Conservation (phyloP, 2,113 vertebrate genomes). For the Sander vitreus region DNA sequence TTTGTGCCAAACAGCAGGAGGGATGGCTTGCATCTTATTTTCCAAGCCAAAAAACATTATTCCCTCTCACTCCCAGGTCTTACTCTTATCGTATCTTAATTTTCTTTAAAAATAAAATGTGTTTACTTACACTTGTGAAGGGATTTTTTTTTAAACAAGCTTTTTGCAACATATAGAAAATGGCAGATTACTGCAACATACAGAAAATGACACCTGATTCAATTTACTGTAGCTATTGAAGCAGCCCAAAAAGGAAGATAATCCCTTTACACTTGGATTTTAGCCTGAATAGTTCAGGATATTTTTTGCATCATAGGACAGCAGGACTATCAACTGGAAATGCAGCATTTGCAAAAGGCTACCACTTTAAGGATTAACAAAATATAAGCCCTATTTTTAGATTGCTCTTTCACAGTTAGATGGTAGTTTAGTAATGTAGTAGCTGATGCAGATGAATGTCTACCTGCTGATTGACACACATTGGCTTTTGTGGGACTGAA, state of each 20-base stretch:
- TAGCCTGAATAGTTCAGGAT: constrained; percentile 4
- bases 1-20: constrained; percentile 22
- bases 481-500: not conserved
- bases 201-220: not conserved
- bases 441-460: not conserved
- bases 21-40: constrained; percentile 9
- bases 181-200: not conserved
- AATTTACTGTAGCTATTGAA: not conserved
- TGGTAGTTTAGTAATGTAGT: constrained; percentile 8
- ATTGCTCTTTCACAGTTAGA: not conserved
- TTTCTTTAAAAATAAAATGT: not conserved
- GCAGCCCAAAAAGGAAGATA: not conserved
- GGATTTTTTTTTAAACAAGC: not conserved
- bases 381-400: constrained; percentile 41
- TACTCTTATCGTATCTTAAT: not conserved
- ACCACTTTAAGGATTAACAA: constrained; percentile 26
- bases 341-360: constrained; percentile 17
- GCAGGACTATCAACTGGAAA: not conserved
- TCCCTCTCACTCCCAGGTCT: not conserved
- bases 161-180: not conserved
- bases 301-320: not conserved
- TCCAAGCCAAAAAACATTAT: not conserved
- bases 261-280: not conserved
- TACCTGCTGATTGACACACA: not conserved
- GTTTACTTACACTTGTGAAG: not conserved